Evolutionary conservation across 2,113 vertebrate genomes (phyloP), one percentile per base, ranked within the genome.

Genomic region (Strix aluco): DNA sequence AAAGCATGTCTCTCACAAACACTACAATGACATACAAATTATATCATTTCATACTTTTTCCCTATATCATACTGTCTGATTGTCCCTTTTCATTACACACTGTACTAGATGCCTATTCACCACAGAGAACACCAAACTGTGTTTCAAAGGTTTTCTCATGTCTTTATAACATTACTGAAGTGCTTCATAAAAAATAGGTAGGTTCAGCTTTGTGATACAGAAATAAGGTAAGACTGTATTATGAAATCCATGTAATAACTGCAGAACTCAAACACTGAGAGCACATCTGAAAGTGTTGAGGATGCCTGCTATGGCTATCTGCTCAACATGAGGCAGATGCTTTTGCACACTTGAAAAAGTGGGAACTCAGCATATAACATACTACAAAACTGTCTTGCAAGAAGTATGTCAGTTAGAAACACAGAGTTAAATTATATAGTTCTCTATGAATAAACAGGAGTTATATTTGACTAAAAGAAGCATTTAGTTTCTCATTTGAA

Each of bases 11-110:
- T 79, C n/a, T 72, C 42, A 47, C 27, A 55, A 51, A 57, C 20
- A 27, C 42, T 30, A 36, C 0, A 0, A 51, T 13, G 17, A 70
- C 40, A 47, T 27, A 29, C 1, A 6, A 92, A 34, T 16, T 26
- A n/a, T 2, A 11, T 5, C 4, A 81, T 34, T 61, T 59, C 20
- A 38, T 11, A 38, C 10, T 57, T 15, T 49, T 81, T 52, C 49
- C 46, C 46, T 17, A 2, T 21, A 78, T 38, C 26, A 65, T 14
- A 55, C 15, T 29, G 11, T 63, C 17, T 29, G 13, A 81, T 12
- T 84, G 30, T 51, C 38, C 72, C 38, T 73, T 81, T 63, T 61
- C 21, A 46, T 66, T 25, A 57, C 6, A 78, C 15, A 20, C 11
- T 21, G 6, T 22, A 67, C n/a, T 38, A 69, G 34, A 73, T 46